Base-by-base conservation (phyloP, 2,888 invertebrate genomes). In the Aphidoletes aphidimyza region DNA sequence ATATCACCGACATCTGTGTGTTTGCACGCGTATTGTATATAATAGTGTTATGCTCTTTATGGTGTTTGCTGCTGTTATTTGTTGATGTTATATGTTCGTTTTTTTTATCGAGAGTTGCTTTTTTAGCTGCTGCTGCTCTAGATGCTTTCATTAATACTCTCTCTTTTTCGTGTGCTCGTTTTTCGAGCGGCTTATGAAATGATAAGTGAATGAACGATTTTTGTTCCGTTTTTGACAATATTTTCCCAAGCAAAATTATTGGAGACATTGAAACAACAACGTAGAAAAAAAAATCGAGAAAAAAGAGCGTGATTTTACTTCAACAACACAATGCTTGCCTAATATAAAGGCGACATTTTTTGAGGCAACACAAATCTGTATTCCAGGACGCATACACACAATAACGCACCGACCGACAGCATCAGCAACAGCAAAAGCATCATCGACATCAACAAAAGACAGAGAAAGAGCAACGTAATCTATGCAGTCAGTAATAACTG, bases 1-100 rank as follows among this genome's bases (percentile, higher is more conserved):
- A 69, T 69, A 69, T 69, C 69, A 69, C 14, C 34, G 34, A 69
- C 69, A 69, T 69, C 69, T 69, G 69, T 69, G 69, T 69, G 30
- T n/a, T n/a, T 69, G 69, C 69, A 69, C 69, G 69, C 69, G 69
- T 69, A 69, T 69, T 69, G 69, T 69, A 69, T 69, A 69, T 69
- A 69, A 69, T 69, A 30, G 69, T 54, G 54, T 69, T 69, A 14
- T 69, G 69, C 30, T 69, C 69, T 69, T 30, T 69, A 69, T 69
- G 69, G 34, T 69, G 30, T n/a, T n/a, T n/a, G n/a, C n/a, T n/a
- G 69, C 69, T 69, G 69, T 30, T 69, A 69, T 69, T 69, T 69
- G 69, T 69, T 69, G 69, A 69, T 69, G 69, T 69, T 69, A n/a
- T n/a, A n/a, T n/a, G n/a, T n/a, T n/a, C n/a, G n/a, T n/a, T 14